A percentile compares a stretch with the other conserved stretches of the same genome.
Evolutionary conservation across 2,888 invertebrate genomes (phyloP).

Genomic region (Drosophila neonasuta): DNA sequence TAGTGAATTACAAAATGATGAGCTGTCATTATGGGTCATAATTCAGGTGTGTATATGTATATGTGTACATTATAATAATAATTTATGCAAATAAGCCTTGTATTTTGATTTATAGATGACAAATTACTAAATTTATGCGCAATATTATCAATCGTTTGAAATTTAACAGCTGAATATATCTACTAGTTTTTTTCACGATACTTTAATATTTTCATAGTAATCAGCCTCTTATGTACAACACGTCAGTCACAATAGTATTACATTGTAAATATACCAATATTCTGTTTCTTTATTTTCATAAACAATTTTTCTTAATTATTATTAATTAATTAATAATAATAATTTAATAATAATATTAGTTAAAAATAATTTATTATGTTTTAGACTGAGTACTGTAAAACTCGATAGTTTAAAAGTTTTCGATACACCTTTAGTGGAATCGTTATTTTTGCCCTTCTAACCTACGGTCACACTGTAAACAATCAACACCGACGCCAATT

Average conservation of each 20-base stretch:
- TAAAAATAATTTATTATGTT: no score
- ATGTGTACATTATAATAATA: neutral
- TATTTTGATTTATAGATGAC: neutral
- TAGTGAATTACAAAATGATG: neutral
- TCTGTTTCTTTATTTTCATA: neutral
- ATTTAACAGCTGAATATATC: neutral
- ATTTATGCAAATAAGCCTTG: neutral
- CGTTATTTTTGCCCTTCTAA: neutral
- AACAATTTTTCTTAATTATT: no score
- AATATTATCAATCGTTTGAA: neutral
- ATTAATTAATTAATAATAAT: no score
- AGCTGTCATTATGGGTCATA: neutral
- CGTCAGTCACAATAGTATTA: neutral
- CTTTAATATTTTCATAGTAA: neutral
- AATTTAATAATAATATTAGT: no score
- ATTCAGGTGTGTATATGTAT: neutral
- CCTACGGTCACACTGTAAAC: slow-evolving; percentile 5
- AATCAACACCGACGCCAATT: slow-evolving; percentile 52
- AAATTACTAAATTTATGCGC: no score
- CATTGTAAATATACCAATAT: neutral
- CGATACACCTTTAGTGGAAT: no score
- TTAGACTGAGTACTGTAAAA: no score
- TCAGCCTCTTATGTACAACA: slow-evolving; percentile 1
- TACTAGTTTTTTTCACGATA: slow-evolving; percentile 1
- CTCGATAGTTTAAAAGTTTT: no score